Conservation (phyloP, 2,113 vertebrate species). For the Zosterops pallidus region DNA sequence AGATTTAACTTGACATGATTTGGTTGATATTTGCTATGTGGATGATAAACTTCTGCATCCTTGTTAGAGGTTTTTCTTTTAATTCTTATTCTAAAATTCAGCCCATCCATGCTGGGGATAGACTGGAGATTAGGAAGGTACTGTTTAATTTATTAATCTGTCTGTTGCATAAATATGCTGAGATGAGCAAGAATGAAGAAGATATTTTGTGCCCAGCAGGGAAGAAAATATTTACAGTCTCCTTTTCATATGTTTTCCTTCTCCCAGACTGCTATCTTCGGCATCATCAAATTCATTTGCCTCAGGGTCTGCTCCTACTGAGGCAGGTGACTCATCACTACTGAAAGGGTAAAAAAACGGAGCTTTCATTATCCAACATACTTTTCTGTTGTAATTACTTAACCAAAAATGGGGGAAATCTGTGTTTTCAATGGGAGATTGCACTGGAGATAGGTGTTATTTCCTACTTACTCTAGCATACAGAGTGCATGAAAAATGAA, state of each 20-base stretch:
- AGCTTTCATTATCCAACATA: neutral
- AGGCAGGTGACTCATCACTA: neutral
- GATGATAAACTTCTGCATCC: neutral
- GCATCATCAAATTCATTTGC: neutral
- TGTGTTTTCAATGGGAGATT: neutral
- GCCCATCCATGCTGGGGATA: neutral
- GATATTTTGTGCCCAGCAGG: neutral
- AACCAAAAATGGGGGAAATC: neutral
- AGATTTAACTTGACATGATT: neutral
- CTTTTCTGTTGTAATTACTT: neutral
- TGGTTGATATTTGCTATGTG: neutral
- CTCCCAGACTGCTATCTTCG: neutral
- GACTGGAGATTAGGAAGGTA: neutral
- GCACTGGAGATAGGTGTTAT: neutral
- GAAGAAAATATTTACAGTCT: constrained; percentile 3
- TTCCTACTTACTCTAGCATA: neutral
- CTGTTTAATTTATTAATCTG: neutral
- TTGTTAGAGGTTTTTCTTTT: neutral
- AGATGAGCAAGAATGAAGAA: neutral
- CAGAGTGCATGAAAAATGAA: neutral
- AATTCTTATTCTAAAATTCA: neutral
- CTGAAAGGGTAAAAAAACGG: neutral
- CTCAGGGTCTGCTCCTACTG: neutral
- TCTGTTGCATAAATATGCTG: neutral
- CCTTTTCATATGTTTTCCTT: neutral